Percentiles rank a stretch among this genome's conserved stretches.
phyloP scores from a whole-genome alignment of 2,113 vertebrate species.

The Brachypteracias leptosomus region DNA sequence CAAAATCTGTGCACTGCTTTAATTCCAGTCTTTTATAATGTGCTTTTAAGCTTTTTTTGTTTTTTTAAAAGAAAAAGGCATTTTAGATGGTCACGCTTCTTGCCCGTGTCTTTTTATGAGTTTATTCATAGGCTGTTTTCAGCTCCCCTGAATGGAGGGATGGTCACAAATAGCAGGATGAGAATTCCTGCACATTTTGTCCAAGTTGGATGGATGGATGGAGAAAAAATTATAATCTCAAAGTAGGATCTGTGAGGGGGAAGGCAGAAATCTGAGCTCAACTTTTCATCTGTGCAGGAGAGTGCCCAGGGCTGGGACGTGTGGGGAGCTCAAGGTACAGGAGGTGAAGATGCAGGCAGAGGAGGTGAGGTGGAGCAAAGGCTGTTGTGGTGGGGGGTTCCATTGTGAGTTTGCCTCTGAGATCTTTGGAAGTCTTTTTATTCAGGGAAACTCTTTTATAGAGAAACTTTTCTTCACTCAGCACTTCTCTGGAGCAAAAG shows the following conservation, averaged over 20 bases:
- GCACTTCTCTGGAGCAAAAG: background rate
- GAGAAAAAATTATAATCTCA: background rate
- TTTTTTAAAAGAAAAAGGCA: background rate
- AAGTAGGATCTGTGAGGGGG: background rate
- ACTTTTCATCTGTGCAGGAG: background rate
- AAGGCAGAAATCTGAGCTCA: background rate
- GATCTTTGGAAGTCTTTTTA: background rate
- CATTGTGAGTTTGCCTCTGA: background rate
- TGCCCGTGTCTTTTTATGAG: background rate
- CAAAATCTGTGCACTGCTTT: background rate
- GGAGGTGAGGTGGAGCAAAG: background rate
- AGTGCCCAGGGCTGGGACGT: background rate
- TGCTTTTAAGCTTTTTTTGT: background rate
- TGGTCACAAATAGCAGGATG: background rate
- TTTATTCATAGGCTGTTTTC: background rate
- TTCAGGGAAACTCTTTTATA: background rate
- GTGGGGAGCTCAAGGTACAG: rapidly evolving
- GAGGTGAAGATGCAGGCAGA: background rate
- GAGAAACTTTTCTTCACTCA: background rate
- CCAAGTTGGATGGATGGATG: background rate
- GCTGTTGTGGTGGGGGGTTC: background rate
- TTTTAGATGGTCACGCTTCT: background rate
- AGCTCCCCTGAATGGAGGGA: background rate
- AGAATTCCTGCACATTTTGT: background rate
- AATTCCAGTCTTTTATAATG: background rate